These are phyloP conservation scores for Tursiops truncatus DNA, from an alignment of 2,113 vertebrate species.

Conservation along the genomic window DNA sequence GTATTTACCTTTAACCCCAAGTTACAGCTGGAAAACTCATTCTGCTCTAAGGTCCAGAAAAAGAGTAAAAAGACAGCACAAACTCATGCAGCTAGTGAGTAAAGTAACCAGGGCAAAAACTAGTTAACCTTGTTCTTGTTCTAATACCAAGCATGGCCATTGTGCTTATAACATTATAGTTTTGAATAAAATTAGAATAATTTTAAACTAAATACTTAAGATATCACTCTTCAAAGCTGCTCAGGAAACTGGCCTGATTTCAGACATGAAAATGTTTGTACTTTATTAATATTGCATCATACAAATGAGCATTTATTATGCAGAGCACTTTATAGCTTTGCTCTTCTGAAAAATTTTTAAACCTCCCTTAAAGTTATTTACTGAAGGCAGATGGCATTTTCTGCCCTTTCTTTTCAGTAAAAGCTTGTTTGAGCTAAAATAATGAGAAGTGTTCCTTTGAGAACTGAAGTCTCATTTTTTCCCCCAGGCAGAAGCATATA, in stretches of 20 bases:
- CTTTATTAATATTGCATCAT: slow-evolving; percentile 52
- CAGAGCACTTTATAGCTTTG: slow-evolving; percentile 14
- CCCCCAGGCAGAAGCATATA: background rate
- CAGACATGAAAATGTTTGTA: slow-evolving; percentile 17
- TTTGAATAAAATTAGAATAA: slow-evolving; percentile 50
- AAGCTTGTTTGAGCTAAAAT: slow-evolving; percentile 41
- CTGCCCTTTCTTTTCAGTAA: slow-evolving; percentile 47
- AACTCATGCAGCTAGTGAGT: background rate
- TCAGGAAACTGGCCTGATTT: slow-evolving; percentile 24
- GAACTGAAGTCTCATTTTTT: background rate
- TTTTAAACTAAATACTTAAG: slow-evolving; percentile 51
- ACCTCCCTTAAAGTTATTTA: slow-evolving; percentile 25
- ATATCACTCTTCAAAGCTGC: slow-evolving; percentile 6
- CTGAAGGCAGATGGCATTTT: slow-evolving; percentile 38
- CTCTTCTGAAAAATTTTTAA: slow-evolving; percentile 15
- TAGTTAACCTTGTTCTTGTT: background rate
- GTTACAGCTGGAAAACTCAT: background rate
- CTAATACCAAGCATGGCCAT: background rate
- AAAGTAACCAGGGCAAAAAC: background rate
- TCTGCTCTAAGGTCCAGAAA: background rate
- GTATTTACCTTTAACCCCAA: background rate
- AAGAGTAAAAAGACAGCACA: background rate
- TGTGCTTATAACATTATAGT: background rate
- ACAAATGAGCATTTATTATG: slow-evolving; percentile 47
- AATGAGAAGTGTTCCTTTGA: slow-evolving; percentile 38